A percentile compares a stretch with the other conserved stretches of the same genome.
phyloP scores from a whole-genome alignment of 2,113 vertebrate species.

The Dromaius novaehollandiae region DNA sequence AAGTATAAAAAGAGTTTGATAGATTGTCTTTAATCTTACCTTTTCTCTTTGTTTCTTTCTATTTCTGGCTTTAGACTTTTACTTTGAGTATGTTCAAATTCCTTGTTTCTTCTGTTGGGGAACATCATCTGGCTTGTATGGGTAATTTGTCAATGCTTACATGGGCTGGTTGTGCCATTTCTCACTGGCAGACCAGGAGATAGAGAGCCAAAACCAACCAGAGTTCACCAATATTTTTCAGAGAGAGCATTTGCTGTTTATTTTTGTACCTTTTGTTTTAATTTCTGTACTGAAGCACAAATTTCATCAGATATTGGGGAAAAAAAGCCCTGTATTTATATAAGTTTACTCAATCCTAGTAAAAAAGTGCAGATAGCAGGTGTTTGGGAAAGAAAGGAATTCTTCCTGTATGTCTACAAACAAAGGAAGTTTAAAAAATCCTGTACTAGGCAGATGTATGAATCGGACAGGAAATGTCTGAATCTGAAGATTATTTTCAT shows the following conservation, averaged over 20 bases:
- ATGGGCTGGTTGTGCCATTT: background rate
- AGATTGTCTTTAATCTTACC: background rate
- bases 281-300: background rate
- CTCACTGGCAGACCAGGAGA: background rate
- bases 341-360: background rate
- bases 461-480: background rate
- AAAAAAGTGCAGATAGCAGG: background rate
- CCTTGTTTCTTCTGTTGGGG: background rate
- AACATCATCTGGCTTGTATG: rapidly evolving
- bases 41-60: background rate
- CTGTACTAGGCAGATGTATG: background rate
- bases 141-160: background rate
- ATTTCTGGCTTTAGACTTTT: background rate
- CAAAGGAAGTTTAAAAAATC: background rate
- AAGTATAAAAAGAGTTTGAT: background rate
- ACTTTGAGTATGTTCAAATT: background rate
- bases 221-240: background rate
- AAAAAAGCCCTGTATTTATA: background rate
- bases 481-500: background rate
- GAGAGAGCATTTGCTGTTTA: background rate
- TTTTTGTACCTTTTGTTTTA: background rate
- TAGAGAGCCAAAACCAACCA: background rate
- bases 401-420: background rate
- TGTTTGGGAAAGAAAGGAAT: background rate
- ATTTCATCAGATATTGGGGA: background rate